Evolutionary conservation across 35 echinoderm and acorn worm genomes (phyloP).

Genomic region (Ophiothrix spiculata): DNA sequence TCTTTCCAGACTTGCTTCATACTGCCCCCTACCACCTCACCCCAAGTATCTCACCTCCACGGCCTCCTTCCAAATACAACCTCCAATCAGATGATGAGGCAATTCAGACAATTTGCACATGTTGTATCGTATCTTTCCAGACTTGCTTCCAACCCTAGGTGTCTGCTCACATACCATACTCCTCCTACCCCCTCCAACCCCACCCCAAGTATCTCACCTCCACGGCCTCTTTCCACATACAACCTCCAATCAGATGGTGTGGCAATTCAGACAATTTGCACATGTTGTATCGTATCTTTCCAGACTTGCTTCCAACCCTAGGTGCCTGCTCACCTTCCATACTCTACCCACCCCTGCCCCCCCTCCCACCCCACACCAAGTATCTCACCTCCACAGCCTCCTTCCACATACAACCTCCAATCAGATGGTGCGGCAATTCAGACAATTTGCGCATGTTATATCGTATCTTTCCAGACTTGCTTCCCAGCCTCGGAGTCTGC

Average conservation of each 20-base stretch:
- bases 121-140: constrained; percentile 56
- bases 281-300: constrained; percentile 60
- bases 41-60: too few species aligned
- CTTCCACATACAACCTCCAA: constrained; percentile 65
- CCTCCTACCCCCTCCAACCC: too few species aligned
- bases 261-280: constrained; percentile 80
- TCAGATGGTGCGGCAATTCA: constrained; percentile 74
- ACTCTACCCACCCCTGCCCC: too few species aligned
- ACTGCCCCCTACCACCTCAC: too few species aligned
- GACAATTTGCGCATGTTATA: constrained; percentile 82
- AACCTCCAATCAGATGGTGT: constrained; percentile 58
- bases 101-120: constrained; percentile 73
- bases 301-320: neutral
- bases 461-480: neutral
- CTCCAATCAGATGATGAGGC: constrained; percentile 67
- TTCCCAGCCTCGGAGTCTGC: neutral
- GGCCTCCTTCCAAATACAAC: constrained; percentile 72
- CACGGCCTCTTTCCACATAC: constrained; percentile 83
- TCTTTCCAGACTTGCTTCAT: too few species aligned
- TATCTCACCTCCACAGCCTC: too few species aligned
- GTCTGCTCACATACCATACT: too few species aligned
- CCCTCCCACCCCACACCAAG: too few species aligned
- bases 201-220: too few species aligned
- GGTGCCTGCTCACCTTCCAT: too few species aligned
- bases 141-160: neutral